Evolutionary conservation across 2,797 vertebrate genomes (phyloP).

Genomic region (Neostethus bicornis): DNA sequence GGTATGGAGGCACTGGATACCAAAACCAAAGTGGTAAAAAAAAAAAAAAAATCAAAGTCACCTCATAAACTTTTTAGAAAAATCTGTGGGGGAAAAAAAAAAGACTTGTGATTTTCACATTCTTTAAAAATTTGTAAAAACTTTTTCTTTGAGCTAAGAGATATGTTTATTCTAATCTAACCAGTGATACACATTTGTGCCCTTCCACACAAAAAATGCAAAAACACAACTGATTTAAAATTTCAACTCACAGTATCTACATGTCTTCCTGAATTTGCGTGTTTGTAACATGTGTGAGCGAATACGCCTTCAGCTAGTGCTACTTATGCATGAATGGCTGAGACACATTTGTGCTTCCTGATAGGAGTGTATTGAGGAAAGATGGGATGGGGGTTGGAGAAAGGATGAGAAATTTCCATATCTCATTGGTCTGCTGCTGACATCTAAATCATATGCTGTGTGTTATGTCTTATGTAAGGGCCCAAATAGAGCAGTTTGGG

Average conservation of each 20-base stretch:
- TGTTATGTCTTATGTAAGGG: constrained; percentile 64
- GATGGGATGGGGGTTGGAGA: constrained; percentile 28
- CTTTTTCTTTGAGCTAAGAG: too few relatives aligned
- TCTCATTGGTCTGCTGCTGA: constrained; percentile 50
- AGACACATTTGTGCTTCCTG: constrained; percentile 49
- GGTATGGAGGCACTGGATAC: constrained; percentile 39
- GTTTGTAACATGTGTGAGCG: constrained; percentile 31
- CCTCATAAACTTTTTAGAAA: too few relatives aligned
- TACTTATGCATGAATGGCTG: constrained; percentile 59
- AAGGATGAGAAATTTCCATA: constrained; percentile 40
- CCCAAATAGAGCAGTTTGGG: constrained; percentile 54
- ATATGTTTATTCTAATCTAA: too few relatives aligned
- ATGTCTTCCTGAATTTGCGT: constrained; percentile 22
- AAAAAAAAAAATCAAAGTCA: too few relatives aligned
- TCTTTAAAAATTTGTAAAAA: too few relatives aligned
- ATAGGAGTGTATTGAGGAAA: constrained; percentile 56
- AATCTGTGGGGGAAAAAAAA: too few relatives aligned
- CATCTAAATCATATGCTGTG: constrained; percentile 47
- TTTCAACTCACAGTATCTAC: constrained; percentile 44
- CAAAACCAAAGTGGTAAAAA: too few relatives aligned
- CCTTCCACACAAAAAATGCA: constrained; percentile 28
- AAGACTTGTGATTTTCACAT: too few relatives aligned
- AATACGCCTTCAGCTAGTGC: constrained; percentile 48
- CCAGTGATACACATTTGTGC: constrained; percentile 13
- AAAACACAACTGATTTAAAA: constrained; percentile 38